Evolutionary conservation across 2,113 vertebrate genomes (phyloP).

Genomic region (Ochotona princeps): DNA sequence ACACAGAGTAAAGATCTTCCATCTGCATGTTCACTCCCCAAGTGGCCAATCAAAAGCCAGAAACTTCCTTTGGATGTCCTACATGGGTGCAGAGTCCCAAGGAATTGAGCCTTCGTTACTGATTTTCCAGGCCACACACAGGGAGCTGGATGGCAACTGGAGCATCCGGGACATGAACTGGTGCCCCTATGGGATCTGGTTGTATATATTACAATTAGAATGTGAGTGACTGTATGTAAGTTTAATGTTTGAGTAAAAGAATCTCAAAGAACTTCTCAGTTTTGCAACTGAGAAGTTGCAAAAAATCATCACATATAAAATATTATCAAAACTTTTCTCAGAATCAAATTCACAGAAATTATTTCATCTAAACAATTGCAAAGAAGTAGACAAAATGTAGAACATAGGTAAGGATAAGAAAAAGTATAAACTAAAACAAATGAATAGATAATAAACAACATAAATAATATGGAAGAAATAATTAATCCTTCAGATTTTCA

Average conservation of each 20-base stretch:
- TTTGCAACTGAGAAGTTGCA: neutral
- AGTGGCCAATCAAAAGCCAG: no score
- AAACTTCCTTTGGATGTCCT: no score
- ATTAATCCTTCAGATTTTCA: neutral
- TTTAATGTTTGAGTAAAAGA: slow-evolving; percentile 32
- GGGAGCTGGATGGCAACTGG: no score
- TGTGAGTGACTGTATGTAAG: neutral
- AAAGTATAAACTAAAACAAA: neutral
- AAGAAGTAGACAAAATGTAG: neutral
- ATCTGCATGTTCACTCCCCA: no score
- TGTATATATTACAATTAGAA: neutral
- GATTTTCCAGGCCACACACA: no score
- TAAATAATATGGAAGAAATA: neutral
- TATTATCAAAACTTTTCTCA: neutral
- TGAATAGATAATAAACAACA: neutral
- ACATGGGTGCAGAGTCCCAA: no score
- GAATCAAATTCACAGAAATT: slow-evolving; percentile 11
- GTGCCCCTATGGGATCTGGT: no score
- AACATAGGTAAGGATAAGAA: neutral
- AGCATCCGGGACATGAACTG: no score
- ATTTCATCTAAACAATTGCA: slow-evolving; percentile 23
- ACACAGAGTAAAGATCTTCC: neutral
- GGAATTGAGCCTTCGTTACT: no score
- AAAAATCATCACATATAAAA: slow-evolving; percentile 10
- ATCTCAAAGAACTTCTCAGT: neutral